Percentiles rank a stretch among this genome's conserved stretches.
phyloP scores from a whole-genome alignment of 2,113 vertebrate genomes.

The Rhinolophus ferrumequinum region DNA sequence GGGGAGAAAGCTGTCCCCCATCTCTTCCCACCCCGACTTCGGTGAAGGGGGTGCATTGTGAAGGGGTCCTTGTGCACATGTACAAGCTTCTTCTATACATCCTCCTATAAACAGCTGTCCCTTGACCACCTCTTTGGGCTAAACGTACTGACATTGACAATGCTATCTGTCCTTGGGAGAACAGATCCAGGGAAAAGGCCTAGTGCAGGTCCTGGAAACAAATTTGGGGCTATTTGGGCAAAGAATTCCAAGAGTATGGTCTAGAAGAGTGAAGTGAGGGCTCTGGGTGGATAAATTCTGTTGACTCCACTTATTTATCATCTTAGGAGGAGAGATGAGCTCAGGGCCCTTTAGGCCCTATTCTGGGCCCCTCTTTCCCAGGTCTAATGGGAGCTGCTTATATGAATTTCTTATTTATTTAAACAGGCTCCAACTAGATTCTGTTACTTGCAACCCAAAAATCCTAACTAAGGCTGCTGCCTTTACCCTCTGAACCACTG shows the following conservation, averaged over 20 bases:
- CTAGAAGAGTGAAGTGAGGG: background rate
- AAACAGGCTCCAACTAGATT: constrained; percentile 31
- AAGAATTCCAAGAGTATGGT: background rate
- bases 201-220: background rate
- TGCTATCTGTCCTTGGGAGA: background rate
- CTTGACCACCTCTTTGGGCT: background rate
- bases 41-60: background rate
- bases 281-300: background rate
- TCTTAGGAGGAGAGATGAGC: background rate
- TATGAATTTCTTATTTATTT: constrained; percentile 25
- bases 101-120: background rate
- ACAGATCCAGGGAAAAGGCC: background rate
- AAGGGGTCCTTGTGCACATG: background rate
- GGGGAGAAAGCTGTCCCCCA: background rate
- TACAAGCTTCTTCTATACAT: background rate
- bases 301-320: background rate
- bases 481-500: background rate
- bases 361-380: background rate
- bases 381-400: background rate
- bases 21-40: background rate
- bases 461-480: background rate
- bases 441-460: constrained; percentile 14
- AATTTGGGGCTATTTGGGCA: background rate
- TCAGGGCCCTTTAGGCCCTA: background rate
- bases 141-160: background rate